phyloP scores from a whole-genome alignment of 2,888 invertebrate genomes.

The Lithophane semibrunnea region DNA sequence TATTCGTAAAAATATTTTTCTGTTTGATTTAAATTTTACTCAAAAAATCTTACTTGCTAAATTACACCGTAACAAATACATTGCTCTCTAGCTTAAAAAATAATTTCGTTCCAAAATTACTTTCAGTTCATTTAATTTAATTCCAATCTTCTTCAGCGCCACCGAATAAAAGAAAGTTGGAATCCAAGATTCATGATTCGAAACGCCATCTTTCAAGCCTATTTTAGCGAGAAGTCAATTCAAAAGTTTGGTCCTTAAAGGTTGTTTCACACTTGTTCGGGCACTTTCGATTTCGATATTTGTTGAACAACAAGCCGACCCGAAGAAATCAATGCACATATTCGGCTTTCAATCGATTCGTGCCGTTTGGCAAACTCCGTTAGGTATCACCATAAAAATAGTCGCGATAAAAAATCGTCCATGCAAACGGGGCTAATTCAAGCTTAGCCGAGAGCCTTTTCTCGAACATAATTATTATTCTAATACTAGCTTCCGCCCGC shows the following conservation, averaged over 20 bases:
- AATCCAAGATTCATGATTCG: slow-evolving; percentile 54
- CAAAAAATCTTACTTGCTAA: background rate
- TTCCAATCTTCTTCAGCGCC: slow-evolving; percentile 56
- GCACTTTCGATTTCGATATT: background rate
- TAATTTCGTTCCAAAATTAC: slow-evolving; percentile 43
- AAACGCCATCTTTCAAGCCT: slow-evolving; percentile 48
- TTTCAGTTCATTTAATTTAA: slow-evolving; percentile 61
- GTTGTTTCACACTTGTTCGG: background rate
- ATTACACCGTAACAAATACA: slow-evolving; percentile 41
- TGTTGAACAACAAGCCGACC: background rate
- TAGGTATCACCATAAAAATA: background rate
- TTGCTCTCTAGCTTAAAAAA: slow-evolving; percentile 41
- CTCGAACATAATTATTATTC: background rate
- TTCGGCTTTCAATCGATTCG: no score
- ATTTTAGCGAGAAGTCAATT: slow-evolving; percentile 47
- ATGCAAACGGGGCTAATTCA: background rate
- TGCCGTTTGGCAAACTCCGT: no score
- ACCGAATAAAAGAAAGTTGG: slow-evolving; percentile 49
- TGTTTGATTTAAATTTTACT: slow-evolving; percentile 2
- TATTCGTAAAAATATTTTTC: background rate
- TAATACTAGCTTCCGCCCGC: no score
- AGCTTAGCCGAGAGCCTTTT: background rate
- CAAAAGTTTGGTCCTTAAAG: slow-evolving; percentile 37
- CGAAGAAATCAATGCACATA: no score
- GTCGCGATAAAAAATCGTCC: background rate